Evolutionary conservation across 2,888 invertebrate genomes (phyloP), one percentile per base, ranked within the genome.

Genomic region (Athalia circularis): DNA sequence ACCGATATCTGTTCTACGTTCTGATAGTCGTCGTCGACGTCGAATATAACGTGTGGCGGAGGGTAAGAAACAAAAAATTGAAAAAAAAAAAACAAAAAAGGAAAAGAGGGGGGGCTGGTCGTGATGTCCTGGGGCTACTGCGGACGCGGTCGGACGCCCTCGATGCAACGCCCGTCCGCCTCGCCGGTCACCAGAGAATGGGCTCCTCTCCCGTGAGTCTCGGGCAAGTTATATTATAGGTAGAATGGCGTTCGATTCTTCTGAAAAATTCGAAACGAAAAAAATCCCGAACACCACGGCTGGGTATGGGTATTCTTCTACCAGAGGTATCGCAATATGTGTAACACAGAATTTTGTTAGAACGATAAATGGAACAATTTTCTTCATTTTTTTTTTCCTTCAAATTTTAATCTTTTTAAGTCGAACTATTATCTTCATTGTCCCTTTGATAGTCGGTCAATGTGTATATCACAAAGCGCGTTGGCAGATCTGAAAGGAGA

Each of bases 71-170:
- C 29, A 0, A 29, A 29, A 29, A 29, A n/a, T n/a, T n/a, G 29
- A 29, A 29, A 29, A 29, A 29, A 29, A 29, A 29, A 29, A 29
- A 29, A n/a, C n/a, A n/a, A n/a, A 29, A 61, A 59, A 43, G 59
- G 47, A 72, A 13, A 61, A 3, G 72, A 72, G 59, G 59, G 72
- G 47, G 72, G 13, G 72, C 82, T 81, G 84, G 86, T 88, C 89
- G 89, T 89, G 89, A 89, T 89, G 86, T 88, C 89, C 87, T 82
- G 88, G 84, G 88, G 89, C 88, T 87, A 88, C 88, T 83, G 86
- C 86, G 79, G 75, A 80, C 84, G 83, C 84, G 82, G 83, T 83
- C 81, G 85, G 59, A 59, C 59, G 72, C 72, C 59, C 72, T 9
- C 62, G 50, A 48, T 62, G 75, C 75, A 75, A 75, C 75, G 75